Evolutionary conservation across 2,113 vertebrate genomes (phyloP), one percentile per base, ranked within the genome.

Genomic region (Peromyscus leucopus): DNA sequence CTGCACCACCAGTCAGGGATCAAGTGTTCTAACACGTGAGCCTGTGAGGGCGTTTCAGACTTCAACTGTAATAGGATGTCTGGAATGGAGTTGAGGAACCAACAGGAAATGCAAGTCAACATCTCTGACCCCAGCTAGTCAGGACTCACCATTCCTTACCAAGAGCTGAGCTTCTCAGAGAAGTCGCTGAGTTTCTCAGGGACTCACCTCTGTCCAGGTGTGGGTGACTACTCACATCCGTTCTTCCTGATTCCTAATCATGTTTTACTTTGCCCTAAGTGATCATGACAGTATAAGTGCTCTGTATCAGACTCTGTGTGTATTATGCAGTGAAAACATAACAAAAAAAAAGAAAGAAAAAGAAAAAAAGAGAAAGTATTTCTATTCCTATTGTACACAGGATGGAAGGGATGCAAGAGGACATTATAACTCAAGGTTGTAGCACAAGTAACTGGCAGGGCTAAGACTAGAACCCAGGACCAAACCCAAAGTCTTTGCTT

Each of bases 221-320:
- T 36, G 21, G 48, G 31, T 51, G 8, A 79, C 15, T 39, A 55
- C 22, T 13, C 48, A 55, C 3, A 8, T 22, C n/a, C 9, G 5
- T 61, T 48, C 15, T 69, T 84, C 75, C 63, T 22, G 67, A 91
- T 42, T 19, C 42, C 65, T 76, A 79, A 36, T 15, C 59, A 39
- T 22, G 71, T 67, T 42, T 55, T 36, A 9, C 48, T 17, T 61
- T 51, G 55, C 79, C 22, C 63, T 80, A n/a, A 26, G 36, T 59
- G 75, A 48, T 46, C 48, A 28, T 28, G 59, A 26, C 21, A 5
- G 7, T 28, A 12, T 39, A 48, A 15, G 2, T 17, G 5, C 10
- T 31, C 39, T 67, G 36, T 12, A 16, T 72, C 61, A 36, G 36
- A 59, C 17, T 15, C 31, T 31, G 51, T 0, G 1, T 3, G 0